Evolutionary conservation across 1,140 invertebrate genomes (phyloP), one percentile per base, ranked within the genome.

Genomic region (Nasonia giraulti): DNA sequence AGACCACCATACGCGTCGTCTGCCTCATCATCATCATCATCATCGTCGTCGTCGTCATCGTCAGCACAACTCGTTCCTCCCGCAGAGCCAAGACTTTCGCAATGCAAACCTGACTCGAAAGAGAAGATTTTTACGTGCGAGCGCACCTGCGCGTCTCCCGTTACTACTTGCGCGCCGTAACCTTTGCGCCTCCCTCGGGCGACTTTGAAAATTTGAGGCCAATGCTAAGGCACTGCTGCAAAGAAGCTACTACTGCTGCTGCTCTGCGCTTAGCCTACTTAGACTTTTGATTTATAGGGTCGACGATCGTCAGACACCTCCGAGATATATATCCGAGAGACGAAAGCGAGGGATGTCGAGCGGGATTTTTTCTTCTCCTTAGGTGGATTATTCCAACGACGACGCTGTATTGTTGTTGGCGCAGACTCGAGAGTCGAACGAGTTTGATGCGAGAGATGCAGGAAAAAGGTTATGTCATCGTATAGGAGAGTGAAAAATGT

Each of bases 151-250:
- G 23, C 44, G 27, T 23, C 44, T 76, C 20, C 20, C 37, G 74
- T n/a, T 50, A 73, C 80, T 37, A 73, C 80, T 37, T 62, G 69
- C 37, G 44, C 11, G 8, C 23, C 17, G 27, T 75, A 37, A 81
- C 69, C 80, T 75, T 37, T 82, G 47, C 69, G 23, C 23, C 68
- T 20, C 23, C 20, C 23, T 37, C 40, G 10, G 40, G 40, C 74
- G 81, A 68, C 81, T 82, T 75, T 83, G 81, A 76, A 83, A 76
- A n/a, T 83, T 83, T 83, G 81, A 68, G 81, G 81, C 81, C 81
- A 83, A 83, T 83, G 81, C 81, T 83, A 83, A 83, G 73, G 81
- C 50, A 6, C 73, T 14, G 23, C 68, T 27, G 80, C 78, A 31
- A 66, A 20, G 40, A 50, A 55, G 74, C 37, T 33, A 76, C 33